Conservation (phyloP, 2,888 invertebrate species). For the Parnassius glacialis region DNA sequence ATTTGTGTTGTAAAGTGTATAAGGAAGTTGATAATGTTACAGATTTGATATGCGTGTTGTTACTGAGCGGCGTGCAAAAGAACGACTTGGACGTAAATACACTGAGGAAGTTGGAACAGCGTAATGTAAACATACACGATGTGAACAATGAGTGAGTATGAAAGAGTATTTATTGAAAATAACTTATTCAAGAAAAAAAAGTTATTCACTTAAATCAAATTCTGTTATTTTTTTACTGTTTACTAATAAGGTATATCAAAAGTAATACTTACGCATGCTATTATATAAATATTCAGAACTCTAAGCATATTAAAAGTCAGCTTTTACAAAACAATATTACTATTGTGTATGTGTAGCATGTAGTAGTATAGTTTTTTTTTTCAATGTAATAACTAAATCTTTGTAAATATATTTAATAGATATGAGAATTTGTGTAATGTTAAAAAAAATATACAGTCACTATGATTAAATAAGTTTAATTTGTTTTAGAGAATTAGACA, state of each 20-base stretch:
- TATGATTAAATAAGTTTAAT: not conserved
- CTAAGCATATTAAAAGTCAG: no score
- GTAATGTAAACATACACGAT: slow-evolving; percentile 62
- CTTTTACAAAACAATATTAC: no score
- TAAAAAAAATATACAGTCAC: not conserved
- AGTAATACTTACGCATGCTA: no score
- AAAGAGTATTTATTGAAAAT: not conserved
- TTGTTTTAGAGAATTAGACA: slow-evolving; percentile 22
- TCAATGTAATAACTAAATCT: no score
- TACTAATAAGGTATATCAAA: no score
- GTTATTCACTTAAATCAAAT: not conserved
- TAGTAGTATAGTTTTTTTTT: no score
- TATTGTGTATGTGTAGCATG: no score
- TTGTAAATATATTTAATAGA: no score
- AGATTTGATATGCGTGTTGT: slow-evolving; percentile 70
- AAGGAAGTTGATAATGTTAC: slow-evolving; percentile 40
- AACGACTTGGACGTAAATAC: slow-evolving; percentile 60
- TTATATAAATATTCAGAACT: no score
- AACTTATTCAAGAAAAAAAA: not conserved
- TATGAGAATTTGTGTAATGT: not conserved
- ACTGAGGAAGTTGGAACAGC: slow-evolving; percentile 55
- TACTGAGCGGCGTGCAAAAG: slow-evolving; percentile 67
- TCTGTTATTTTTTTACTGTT: no score
- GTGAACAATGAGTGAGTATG: slow-evolving; percentile 61
- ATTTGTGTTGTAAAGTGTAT: slow-evolving; percentile 2